These are phyloP conservation scores for Euphydryas editha DNA, from an alignment of 2,888 invertebrate genomes.

Conservation along the genomic window DNA sequence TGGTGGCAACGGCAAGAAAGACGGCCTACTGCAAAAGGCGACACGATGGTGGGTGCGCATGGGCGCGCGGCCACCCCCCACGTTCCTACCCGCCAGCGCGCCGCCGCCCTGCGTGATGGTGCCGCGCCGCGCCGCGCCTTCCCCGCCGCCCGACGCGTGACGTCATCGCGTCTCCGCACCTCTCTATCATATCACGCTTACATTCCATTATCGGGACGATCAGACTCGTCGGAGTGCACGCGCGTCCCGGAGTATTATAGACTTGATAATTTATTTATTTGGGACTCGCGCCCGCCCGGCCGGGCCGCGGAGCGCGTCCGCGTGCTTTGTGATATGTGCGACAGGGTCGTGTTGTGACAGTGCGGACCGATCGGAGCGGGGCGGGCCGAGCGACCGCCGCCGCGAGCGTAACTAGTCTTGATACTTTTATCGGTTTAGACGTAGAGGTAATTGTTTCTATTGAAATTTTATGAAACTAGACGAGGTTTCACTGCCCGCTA, in stretches of 20 bases:
- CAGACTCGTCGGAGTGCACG: constrained; percentile 65
- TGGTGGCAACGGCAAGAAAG: constrained; percentile 66
- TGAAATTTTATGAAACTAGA: constrained; percentile 57
- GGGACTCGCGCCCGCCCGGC: constrained; percentile 56
- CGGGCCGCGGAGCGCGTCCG: constrained; percentile 47
- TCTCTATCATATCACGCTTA: constrained; percentile 75
- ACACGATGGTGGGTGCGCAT: constrained; percentile 81
- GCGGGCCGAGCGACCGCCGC: constrained; percentile 43
- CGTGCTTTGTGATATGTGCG: constrained; percentile 58
- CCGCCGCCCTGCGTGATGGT: constrained; percentile 65
- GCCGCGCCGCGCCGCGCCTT: constrained; percentile 61
- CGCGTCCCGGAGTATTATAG: constrained; percentile 76
- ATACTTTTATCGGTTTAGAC: constrained; percentile 62
- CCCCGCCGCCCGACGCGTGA: constrained; percentile 61
- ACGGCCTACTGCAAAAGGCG: constrained; percentile 80
- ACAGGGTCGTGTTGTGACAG: constrained; percentile 50
- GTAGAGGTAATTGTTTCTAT: constrained; percentile 64
- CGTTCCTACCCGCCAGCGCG: constrained; percentile 56
- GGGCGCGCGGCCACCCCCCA: constrained; percentile 70
- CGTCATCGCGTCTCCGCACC: constrained; percentile 52
- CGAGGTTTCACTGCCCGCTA: constrained; percentile 61
- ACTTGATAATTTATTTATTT: constrained; percentile 80
- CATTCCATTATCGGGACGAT: constrained; percentile 81
- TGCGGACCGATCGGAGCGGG: constrained; percentile 44
- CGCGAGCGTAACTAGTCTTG: constrained; percentile 60